Base-by-base conservation (phyloP, 53 echinoderm and acorn worm genomes). In the Echinarachnius parma region DNA sequence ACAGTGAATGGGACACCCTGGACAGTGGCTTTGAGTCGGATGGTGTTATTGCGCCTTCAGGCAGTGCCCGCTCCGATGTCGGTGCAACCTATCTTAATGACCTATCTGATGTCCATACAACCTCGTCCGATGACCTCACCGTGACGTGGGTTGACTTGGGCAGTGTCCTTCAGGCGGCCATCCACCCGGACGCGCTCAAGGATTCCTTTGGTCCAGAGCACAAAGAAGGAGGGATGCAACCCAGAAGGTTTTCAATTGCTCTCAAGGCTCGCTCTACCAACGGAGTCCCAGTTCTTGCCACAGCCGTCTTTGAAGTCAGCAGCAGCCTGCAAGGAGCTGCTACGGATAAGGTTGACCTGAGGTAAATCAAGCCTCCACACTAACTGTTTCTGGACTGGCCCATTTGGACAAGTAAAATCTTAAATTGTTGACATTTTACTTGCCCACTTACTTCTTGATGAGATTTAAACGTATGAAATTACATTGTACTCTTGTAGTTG, bases 1-100 rank as follows among this genome's bases (percentile, higher is more conserved):
- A 31, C 33, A 68, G 68, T 11, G 34, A 49, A 22, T 11, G 19
- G 10, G 53, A 49, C 20, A 32, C 66, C 0, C 3, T 21, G 30
- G 66, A 68, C 68, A 68, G 68, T 14, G 68, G 68, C 22, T 68
- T 68, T 52, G 50, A 68, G 8, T 68, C 68, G 1, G 53, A 53
- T 33, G 53, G 53, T 16, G 7, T 13, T 39, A n/a, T n/a, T n/a
- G n/a, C n/a, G n/a, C n/a, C n/a, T n/a, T n/a, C n/a, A n/a, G n/a
- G n/a, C n/a, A n/a, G n/a, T n/a, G n/a, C n/a, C n/a, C n/a, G n/a
- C n/a, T n/a, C n/a, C n/a, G n/a, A n/a, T n/a, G n/a, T n/a, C n/a
- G n/a, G n/a, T n/a, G n/a, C n/a, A n/a, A n/a, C n/a, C n/a, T n/a
- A n/a, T n/a, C n/a, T n/a, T n/a, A n/a, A n/a, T n/a, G n/a, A n/a